Evolutionary conservation across 2,888 invertebrate species (phyloP).

Genomic region (Anthophora plumipes): DNA sequence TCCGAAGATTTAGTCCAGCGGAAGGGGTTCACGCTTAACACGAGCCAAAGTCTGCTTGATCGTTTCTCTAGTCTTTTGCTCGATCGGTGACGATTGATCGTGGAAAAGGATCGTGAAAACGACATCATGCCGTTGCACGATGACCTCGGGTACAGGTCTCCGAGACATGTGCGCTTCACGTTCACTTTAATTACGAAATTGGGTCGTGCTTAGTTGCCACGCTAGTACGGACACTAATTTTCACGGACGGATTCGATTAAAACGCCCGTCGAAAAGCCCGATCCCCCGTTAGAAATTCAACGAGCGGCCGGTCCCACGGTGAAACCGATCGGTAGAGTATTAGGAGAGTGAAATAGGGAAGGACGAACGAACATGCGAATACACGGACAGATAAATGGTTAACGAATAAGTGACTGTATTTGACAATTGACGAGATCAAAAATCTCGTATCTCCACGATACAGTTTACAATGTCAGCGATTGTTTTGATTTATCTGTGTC

Average conservation of each 20-base stretch:
- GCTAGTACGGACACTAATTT: slow-evolving; percentile 64
- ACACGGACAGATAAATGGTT: not conserved
- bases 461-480: no score
- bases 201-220: slow-evolving; percentile 60
- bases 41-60: not conserved
- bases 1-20: slow-evolving; percentile 34
- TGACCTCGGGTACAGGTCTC: not conserved
- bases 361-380: no score
- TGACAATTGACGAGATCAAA: not conserved
- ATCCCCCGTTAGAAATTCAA: slow-evolving; percentile 46
- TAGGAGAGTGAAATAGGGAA: not conserved
- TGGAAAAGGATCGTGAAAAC: not conserved
- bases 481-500: no score
- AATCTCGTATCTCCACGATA: no score
- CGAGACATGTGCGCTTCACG: slow-evolving; percentile 52
- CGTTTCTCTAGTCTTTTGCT: slow-evolving; percentile 8
- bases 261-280: slow-evolving; percentile 48
- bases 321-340: not conserved
- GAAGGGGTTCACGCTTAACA: slow-evolving; percentile 30
- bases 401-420: not conserved
- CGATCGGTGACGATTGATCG: slow-evolving; percentile 17
- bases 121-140: slow-evolving; percentile 26
- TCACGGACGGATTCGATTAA: slow-evolving; percentile 66
- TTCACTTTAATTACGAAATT: slow-evolving; percentile 72
- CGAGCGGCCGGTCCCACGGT: slow-evolving; percentile 20